phyloP scores from a whole-genome alignment of 2,113 vertebrate species.

The rat (Rattus norvegicus) region DNA sequence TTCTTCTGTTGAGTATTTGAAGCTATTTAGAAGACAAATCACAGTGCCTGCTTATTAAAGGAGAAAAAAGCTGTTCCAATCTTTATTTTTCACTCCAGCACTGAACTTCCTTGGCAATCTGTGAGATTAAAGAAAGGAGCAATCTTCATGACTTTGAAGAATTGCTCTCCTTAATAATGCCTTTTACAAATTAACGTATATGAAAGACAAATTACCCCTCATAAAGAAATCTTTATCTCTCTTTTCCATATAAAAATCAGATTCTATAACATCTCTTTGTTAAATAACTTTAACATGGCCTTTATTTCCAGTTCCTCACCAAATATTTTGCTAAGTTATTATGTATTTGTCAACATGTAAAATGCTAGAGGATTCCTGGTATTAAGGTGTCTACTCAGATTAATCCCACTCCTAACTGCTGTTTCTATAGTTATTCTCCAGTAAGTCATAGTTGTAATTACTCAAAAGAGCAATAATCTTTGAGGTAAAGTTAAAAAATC shows the following conservation, averaged over 20 bases:
- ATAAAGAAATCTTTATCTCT: background rate
- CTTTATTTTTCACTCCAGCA: background rate
- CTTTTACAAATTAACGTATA: background rate
- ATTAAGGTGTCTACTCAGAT: too few species aligned
- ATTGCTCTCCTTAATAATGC: background rate
- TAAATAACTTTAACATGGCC: background rate
- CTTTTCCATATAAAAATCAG: background rate
- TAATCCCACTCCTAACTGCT: background rate
- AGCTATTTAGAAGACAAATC: slow-evolving; percentile 4
- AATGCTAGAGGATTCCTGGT: background rate
- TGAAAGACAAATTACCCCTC: background rate
- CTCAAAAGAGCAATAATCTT: background rate
- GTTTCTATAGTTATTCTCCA: background rate
- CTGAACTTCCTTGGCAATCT: background rate
- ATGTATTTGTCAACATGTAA: background rate
- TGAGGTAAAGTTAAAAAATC: background rate
- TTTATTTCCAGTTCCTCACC: background rate
- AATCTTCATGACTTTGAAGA: background rate
- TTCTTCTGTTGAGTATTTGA: background rate
- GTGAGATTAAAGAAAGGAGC: background rate
- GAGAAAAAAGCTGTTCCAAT: background rate
- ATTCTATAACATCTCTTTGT: background rate
- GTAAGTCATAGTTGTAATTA: background rate
- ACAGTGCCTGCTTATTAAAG: background rate
- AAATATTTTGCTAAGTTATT: background rate